Evolutionary conservation across 2,888 invertebrate species (phyloP).

Genomic region (Belgica antarctica): DNA sequence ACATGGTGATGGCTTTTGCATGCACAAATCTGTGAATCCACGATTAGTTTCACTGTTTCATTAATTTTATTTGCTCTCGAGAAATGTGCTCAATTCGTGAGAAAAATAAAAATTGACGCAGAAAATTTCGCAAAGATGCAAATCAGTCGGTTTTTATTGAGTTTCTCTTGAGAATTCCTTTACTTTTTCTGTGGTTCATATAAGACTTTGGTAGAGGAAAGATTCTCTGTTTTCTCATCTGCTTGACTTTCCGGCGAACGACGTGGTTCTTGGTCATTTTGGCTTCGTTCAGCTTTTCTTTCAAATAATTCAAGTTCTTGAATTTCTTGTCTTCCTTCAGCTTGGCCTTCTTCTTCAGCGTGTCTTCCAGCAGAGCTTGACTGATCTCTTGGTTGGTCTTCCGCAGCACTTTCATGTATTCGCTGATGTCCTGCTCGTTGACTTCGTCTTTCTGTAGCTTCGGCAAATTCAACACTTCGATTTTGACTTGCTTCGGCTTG

Average conservation of each 20-base stretch:
- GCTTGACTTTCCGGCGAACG: background rate
- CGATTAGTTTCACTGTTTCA: background rate
- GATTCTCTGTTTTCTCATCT: slow-evolving; percentile 6
- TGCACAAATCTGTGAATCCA: background rate
- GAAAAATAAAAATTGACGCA: no score
- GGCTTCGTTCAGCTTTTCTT: background rate
- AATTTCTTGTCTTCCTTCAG: background rate
- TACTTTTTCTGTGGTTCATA: slow-evolving; percentile 14
- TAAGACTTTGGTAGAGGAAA: slow-evolving; percentile 26
- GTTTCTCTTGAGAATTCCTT: slow-evolving; percentile 23
- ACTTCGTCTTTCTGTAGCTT: background rate
- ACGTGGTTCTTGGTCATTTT: background rate
- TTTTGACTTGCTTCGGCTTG: background rate
- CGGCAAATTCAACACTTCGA: background rate
- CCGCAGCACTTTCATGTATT: slow-evolving; percentile 18
- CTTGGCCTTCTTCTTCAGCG: background rate
- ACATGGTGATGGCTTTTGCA: background rate
- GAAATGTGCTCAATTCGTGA: no score
- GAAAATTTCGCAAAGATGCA: background rate
- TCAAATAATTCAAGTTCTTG: background rate
- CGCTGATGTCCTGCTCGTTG: background rate
- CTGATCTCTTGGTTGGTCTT: background rate
- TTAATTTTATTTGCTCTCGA: no score
- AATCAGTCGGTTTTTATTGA: background rate
- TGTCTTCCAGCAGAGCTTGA: background rate